Evolutionary conservation across 1,140 invertebrate genomes (phyloP).

Genomic region (Rhyacophila brunnea): DNA sequence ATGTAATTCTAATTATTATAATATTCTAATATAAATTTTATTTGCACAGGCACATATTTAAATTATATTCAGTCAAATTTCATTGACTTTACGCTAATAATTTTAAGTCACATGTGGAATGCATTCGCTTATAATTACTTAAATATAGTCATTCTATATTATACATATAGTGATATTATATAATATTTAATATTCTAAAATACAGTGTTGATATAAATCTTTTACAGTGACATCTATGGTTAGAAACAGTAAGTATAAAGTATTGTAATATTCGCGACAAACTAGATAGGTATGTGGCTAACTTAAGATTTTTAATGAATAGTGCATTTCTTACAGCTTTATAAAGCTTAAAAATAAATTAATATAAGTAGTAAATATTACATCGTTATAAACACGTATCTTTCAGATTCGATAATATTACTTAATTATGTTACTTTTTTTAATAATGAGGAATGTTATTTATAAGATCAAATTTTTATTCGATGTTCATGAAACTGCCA

Average conservation of each 20-base stretch:
- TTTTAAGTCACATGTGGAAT: conserved; percentile 23
- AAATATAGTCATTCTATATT: neutral
- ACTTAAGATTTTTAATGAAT: no score
- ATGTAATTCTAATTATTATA: conserved; percentile 1
- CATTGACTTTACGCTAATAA: conserved; percentile 5
- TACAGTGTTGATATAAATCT: no score
- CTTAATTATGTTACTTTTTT: neutral
- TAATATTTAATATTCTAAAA: conserved; percentile 4
- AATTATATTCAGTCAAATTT: neutral
- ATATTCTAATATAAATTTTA: neutral
- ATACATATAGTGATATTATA: conserved; percentile 3
- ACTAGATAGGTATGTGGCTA: no score
- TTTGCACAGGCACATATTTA: neutral
- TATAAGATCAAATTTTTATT: conserved; percentile 8
- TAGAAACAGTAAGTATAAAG: no score
- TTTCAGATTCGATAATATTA: no score
- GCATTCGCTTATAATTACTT: conserved; percentile 8
- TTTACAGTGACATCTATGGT: no score
- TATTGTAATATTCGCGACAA: no score
- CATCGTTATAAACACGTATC: no score
- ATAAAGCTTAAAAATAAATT: no score
- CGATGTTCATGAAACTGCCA: conserved; percentile 14
- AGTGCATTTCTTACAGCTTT: no score
- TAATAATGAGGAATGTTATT: conserved; percentile 4
- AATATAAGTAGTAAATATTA: no score